Base-by-base conservation (phyloP, 2,888 invertebrate genomes). In the Calameuta pallipes region DNA sequence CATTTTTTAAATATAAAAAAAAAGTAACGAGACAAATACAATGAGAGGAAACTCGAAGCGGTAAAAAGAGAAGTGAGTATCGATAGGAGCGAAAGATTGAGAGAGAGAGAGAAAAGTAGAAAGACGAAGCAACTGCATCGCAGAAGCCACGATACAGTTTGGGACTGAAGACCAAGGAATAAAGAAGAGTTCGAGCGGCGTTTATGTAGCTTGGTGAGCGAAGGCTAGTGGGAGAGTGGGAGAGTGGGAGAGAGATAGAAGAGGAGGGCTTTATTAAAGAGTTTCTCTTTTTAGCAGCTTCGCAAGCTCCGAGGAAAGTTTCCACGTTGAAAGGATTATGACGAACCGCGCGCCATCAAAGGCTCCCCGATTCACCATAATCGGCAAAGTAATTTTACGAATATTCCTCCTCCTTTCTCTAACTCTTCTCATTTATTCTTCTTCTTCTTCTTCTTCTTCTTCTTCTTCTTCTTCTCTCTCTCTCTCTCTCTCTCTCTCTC, bases 341-440 rank as follows among this genome's bases (percentile, higher is more conserved):
- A 82, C 83, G 80, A 83, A 79, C 83, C 79, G 80, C 78, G 78
- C 80, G 75, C 78, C 75, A 76, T 82, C 80, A 79, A 85, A 84
- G 85, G 80, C 82, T 70, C 30, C 70, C 30, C 78, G 80, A 81
- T 71, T 70, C 74, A 77, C 80, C 82, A 83, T 85, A 87, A 87
- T 86, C 83, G 82, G 75, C 81, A 77, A 81, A 84, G 83, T 82
- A 81, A 85, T 87, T 86, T 84, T 83, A 78, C 78, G 80, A 83
- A 83, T 85, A 83, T 82, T 73, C 71, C 76, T n/a, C 70, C 30
- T 30, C 30, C 30, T 33, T 30, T 30, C 31, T 31, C 70, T 4
- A 1, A 6, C 34, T 30, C n/a, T 69, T 36, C 68, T 74, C 23
- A 23, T 31, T 35, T 37, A 36, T 68, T 34, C 34, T 75, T 41